Evolutionary conservation across 1,140 invertebrate genomes (phyloP).

Genomic region (Zaprionus vittiger): DNA sequence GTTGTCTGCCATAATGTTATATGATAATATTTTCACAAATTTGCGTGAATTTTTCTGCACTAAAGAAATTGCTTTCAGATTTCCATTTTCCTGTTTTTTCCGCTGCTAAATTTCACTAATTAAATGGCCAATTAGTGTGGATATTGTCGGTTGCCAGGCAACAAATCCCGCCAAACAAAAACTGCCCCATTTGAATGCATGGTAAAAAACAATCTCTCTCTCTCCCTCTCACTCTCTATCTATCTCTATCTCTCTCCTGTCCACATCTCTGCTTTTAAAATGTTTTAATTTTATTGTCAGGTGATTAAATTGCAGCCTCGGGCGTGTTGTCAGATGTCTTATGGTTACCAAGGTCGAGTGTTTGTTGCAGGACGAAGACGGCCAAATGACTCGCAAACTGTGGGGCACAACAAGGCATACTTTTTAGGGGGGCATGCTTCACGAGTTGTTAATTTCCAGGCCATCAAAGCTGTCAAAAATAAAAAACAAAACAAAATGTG

Average conservation of each 20-base stretch:
- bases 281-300: conserved; percentile 42
- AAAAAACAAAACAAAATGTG: conserved; percentile 7
- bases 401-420: conserved; percentile 55
- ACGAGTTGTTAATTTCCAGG: conserved; percentile 73
- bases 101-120: conserved; percentile 33
- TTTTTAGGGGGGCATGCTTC: conserved; percentile 69
- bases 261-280: conserved; percentile 19
- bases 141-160: conserved; percentile 24
- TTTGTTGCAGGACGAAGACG: conserved; percentile 28
- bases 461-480: conserved; percentile 28
- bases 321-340: conserved; percentile 45
- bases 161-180: conserved; percentile 35
- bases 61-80: conserved; percentile 21
- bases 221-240: background rate
- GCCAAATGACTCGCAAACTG: conserved; percentile 16
- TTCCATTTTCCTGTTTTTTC: background rate
- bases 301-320: conserved; percentile 71
- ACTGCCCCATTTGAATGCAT: background rate
- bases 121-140: conserved; percentile 44
- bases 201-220: background rate
- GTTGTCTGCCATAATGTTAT: background rate
- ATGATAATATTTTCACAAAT: conserved; percentile 15
- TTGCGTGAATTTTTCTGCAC: conserved; percentile 15
- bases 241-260: background rate
- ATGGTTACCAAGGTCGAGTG: conserved; percentile 56